phyloP scores from a whole-genome alignment of 1,140 invertebrate species.

The Drosophila orosa region DNA sequence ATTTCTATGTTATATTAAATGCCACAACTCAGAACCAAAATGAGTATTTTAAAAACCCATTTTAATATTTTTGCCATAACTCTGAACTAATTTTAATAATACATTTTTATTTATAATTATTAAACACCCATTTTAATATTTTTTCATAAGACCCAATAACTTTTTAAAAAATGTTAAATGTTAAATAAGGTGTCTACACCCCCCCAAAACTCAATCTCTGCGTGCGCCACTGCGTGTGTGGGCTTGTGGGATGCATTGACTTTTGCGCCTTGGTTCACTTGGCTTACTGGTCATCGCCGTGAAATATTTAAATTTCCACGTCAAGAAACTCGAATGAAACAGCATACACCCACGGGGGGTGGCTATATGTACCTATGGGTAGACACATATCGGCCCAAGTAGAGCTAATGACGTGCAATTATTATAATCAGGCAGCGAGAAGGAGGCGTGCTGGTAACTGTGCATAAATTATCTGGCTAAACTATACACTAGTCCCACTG shows the following conservation, averaged over 20 bases:
- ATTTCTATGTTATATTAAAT: too few species aligned
- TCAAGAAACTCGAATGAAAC: conserved; percentile 17
- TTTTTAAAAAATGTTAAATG: too few species aligned
- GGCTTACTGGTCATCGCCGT: conserved; percentile 32
- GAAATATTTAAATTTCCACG: conserved; percentile 35
- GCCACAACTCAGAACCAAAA: too few species aligned
- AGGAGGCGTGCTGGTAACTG: conserved; percentile 38
- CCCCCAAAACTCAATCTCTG: not conserved
- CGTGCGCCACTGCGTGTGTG: conserved; percentile 1
- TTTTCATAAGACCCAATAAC: too few species aligned
- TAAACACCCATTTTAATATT: too few species aligned
- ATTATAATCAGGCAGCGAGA: conserved; percentile 38
- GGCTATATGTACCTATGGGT: not conserved
- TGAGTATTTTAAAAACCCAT: too few species aligned
- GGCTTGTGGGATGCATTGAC: conserved; percentile 26
- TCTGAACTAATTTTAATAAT: too few species aligned
- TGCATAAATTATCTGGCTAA: conserved; percentile 37
- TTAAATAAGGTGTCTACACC: too few species aligned
- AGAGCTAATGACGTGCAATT: conserved; percentile 43
- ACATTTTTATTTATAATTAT: too few species aligned
- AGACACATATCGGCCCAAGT: conserved; percentile 6
- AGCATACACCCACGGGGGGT: conserved; percentile 2
- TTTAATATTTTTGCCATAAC: too few species aligned
- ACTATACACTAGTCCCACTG: conserved; percentile 1
- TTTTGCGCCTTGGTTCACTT: conserved; percentile 37